Evolutionary conservation across 2,797 vertebrate genomes (phyloP).

Genomic region (Babyrousa celebensis): DNA sequence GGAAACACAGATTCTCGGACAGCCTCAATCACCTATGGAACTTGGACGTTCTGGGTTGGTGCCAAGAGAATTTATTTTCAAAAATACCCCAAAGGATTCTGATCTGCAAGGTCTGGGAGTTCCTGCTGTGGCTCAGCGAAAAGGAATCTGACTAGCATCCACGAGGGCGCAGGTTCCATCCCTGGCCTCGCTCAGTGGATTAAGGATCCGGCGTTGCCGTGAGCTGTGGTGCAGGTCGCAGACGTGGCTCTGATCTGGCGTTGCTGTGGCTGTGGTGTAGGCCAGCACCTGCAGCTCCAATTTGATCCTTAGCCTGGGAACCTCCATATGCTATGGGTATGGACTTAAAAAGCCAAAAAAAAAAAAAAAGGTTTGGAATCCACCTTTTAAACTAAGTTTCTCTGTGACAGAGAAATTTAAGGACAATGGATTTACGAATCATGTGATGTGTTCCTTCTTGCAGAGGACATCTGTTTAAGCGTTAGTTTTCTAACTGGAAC

Average conservation of each 20-base stretch:
- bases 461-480: neutral
- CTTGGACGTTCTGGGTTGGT: neutral
- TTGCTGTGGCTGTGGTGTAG: too few species aligned
- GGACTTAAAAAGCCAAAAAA: too few species aligned
- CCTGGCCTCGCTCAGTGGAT: too few species aligned
- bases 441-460: conserved; percentile 9
- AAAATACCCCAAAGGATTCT: neutral
- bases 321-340: too few species aligned
- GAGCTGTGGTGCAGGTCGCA: too few species aligned
- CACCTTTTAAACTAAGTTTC: neutral
- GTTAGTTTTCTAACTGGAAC: conserved; percentile 29
- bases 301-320: too few species aligned
- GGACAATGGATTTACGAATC: neutral
- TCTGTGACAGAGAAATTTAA: conserved; percentile 37
- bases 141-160: too few species aligned
- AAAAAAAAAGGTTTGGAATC: neutral
- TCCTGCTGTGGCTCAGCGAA: too few species aligned
- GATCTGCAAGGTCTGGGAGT: neutral
- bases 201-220: too few species aligned
- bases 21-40: neutral
- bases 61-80: neutral
- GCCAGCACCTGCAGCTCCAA: too few species aligned
- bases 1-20: neutral
- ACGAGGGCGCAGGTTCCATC: too few species aligned
- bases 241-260: too few species aligned